Base-by-base conservation (phyloP, 2,797 vertebrate species). In the Lutjanus campechanus region DNA sequence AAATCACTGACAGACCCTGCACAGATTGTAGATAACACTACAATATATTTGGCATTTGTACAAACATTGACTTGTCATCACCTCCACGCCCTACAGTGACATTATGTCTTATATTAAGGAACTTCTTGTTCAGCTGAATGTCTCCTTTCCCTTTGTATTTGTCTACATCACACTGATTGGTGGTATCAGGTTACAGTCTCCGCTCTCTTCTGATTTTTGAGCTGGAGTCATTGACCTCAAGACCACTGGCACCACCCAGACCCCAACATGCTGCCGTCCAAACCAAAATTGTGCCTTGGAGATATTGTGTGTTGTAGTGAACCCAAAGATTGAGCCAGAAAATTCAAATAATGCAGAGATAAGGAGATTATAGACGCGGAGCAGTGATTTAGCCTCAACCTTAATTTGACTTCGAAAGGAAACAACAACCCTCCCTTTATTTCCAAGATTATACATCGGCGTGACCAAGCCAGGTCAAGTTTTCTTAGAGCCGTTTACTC, bases 1-100 rank as follows among this genome's bases (percentile, higher is more conserved):
- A 71, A 83, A 82, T 60, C 54, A 60, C 64, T 69, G 67, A 81
- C 76, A 79, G 71, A 78, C 56, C 55, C 40, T 69, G 53, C 53
- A 4, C 73, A 68, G 61, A 77, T 71, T 10, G 1, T 9, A 72
- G 59, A 76, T 77, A 79, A 41, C 11, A 12, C 12, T n/a, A 49
- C 46, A 36, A 76, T 73, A 70, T 74, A 55, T 73, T 55, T 72
- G 56, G 12, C 69, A 44, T 85, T 77, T 69, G 53, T 59, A 44
- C 20, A 69, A 62, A 62, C 70, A 55, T 1, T 1, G 61, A 60
- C 46, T 11, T 85, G 40, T 85, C 84, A 59, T 76, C 77, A 53
- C 20, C 56, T 60, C 25, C 20, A 60, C 40, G 40, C 29, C 55
- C 50, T 17, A 2, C 53, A 17, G 50, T 29, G 53, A 66, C 40